Conservation (phyloP, 64 coral and sea anemone species). For the Dendrophyllia cribrosa region DNA sequence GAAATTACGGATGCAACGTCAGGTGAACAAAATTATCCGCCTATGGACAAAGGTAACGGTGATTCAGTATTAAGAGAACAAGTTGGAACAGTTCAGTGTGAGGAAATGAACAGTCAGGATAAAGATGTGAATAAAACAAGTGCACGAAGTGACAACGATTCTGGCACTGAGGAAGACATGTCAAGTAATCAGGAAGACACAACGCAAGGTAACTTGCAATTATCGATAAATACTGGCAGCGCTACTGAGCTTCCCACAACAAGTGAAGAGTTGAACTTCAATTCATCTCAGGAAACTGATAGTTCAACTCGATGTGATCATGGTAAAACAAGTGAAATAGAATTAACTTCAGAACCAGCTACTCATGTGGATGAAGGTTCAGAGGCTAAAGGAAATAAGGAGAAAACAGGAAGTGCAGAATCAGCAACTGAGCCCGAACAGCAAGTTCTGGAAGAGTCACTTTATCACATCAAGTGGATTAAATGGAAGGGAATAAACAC, state of each 20-base stretch:
- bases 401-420: not conserved
- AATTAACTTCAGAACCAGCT: not conserved
- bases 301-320: not conserved
- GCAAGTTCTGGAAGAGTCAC: slow-evolving; percentile 38
- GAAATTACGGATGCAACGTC: not conserved
- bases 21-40: not conserved
- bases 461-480: slow-evolving; percentile 97
- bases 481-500: slow-evolving; percentile 94
- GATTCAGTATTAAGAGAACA: not conserved
- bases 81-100: not conserved
- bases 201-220: not conserved
- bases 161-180: not conserved
- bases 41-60: not conserved
- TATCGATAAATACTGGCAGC: not conserved
- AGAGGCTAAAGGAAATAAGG: not conserved
- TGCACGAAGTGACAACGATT: not conserved
- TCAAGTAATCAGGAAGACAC: not conserved
- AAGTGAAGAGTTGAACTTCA: not conserved
- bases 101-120: not conserved
- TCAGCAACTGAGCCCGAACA: not conserved
- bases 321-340: not conserved
- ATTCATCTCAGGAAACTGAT: not conserved
- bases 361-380: not conserved
- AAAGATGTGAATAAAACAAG: not conserved
- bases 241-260: not conserved